phyloP scores from a whole-genome alignment of 2,888 invertebrate genomes.

The Nipponacmea schrenckii region DNA sequence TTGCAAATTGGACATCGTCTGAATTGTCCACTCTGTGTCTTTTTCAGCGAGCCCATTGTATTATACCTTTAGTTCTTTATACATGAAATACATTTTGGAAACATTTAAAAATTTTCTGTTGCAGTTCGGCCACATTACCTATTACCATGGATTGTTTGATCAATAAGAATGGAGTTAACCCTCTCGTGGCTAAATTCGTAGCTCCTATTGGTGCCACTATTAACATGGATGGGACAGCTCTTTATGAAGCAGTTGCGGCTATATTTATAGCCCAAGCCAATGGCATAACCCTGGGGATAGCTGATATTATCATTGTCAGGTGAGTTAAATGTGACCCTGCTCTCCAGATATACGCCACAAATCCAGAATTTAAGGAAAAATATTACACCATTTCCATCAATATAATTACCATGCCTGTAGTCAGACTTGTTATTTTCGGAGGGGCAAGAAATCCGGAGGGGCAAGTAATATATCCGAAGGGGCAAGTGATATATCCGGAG shows the following conservation, averaged over 20 bases:
- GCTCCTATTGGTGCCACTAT: constrained; percentile 87
- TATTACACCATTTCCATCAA: too few species aligned
- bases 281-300: constrained; percentile 80
- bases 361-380: too few species aligned
- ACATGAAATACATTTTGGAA: too few species aligned
- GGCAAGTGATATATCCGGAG: too few species aligned
- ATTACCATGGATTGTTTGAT: constrained; percentile 88
- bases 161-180: constrained; percentile 82
- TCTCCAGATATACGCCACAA: neutral
- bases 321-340: constrained; percentile 68
- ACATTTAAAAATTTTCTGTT: constrained; percentile 39
- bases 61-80: too few species aligned
- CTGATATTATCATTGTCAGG: constrained; percentile 89
- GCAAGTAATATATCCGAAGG: too few species aligned
- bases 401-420: too few species aligned
- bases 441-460: too few species aligned
- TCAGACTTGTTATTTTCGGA: too few species aligned
- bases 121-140: constrained; percentile 87
- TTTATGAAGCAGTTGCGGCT: constrained; percentile 88
- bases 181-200: constrained; percentile 86
- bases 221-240: constrained; percentile 66
- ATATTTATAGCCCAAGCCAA: constrained; percentile 91
- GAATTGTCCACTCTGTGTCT: too few species aligned
- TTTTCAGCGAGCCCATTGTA: too few species aligned
- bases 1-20: too few species aligned